Percentiles rank a stretch among this genome's conserved stretches.
phyloP scores from a whole-genome alignment of 1,140 invertebrate genomes.

The Harpegnathos saltator region DNA sequence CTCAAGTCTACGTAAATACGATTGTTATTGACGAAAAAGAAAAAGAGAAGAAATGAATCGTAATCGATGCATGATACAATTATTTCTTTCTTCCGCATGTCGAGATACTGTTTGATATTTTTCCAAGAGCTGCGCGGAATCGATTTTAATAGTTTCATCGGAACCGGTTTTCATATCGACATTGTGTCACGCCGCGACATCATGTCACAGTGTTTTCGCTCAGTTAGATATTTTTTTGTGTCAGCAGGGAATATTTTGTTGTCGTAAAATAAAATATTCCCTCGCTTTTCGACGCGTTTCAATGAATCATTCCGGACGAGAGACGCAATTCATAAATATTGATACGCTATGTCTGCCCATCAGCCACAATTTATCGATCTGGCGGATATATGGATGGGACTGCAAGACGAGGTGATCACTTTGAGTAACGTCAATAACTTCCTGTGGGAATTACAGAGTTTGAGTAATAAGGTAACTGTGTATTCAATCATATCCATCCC shows the following conservation, averaged over 20 bases:
- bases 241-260: no score
- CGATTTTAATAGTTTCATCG: not conserved
- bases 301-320: no score
- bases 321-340: no score
- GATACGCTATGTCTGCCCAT: constrained; percentile 55
- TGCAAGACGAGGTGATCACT: constrained; percentile 88
- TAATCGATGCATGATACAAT: not conserved
- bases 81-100: not conserved
- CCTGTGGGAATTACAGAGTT: constrained; percentile 84
- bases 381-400: constrained; percentile 87
- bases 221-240: no score
- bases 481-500: constrained; percentile 16
- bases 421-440: constrained; percentile 87
- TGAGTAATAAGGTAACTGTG: constrained; percentile 84
- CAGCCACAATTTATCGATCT: constrained; percentile 89
- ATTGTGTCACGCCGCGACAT: no score
- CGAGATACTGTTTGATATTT: not conserved
- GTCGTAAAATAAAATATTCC: no score
- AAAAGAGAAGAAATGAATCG: not conserved
- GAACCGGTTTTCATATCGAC: not conserved
- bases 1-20: constrained; percentile 88
- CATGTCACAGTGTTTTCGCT: no score
- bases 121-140: not conserved
- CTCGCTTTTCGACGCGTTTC: no score
- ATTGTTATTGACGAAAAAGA: not conserved